These are phyloP conservation scores for Rhinichthys klamathensis DNA, from an alignment of 2,113 vertebrate genomes.

Conservation along the genomic window DNA sequence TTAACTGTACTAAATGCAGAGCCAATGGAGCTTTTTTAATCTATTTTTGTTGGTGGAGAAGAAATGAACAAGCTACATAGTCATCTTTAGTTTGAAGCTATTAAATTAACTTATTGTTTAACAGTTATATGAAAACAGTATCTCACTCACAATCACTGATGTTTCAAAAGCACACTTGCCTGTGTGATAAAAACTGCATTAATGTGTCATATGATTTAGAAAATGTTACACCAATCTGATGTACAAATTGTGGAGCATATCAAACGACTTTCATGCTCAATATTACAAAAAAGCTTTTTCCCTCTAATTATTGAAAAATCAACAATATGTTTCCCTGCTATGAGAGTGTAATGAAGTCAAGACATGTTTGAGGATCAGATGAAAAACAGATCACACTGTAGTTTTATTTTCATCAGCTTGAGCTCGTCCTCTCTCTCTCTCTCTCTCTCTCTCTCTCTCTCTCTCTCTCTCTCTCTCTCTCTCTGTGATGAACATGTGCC, in stretches of 20 bases:
- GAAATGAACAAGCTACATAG: neutral
- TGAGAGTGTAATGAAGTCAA: neutral
- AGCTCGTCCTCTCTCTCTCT: no score
- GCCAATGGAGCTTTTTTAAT: neutral
- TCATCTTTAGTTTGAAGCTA: neutral
- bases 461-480: neutral
- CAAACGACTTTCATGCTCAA: no score
- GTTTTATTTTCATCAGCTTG: slow-evolving; percentile 23
- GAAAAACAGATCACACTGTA: slow-evolving; percentile 34
- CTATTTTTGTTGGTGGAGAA: neutral
- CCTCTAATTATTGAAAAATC: neutral
- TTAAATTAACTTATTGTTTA: neutral
- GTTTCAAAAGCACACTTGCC: neutral
- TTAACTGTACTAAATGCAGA: neutral
- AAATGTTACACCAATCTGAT: neutral
- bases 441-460: no score
- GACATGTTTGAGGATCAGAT: slow-evolving; percentile 21
- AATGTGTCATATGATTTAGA: neutral
- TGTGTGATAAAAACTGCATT: neutral
- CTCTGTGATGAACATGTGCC: slow-evolving; percentile 10
- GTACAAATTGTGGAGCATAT: neutral
- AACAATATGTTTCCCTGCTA: neutral
- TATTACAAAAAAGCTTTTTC: neutral
- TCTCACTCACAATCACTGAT: neutral
- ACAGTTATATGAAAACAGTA: no score